These are phyloP conservation scores for Mus spicilegus DNA, from an alignment of 2,113 vertebrate species.

Conservation along the genomic window DNA sequence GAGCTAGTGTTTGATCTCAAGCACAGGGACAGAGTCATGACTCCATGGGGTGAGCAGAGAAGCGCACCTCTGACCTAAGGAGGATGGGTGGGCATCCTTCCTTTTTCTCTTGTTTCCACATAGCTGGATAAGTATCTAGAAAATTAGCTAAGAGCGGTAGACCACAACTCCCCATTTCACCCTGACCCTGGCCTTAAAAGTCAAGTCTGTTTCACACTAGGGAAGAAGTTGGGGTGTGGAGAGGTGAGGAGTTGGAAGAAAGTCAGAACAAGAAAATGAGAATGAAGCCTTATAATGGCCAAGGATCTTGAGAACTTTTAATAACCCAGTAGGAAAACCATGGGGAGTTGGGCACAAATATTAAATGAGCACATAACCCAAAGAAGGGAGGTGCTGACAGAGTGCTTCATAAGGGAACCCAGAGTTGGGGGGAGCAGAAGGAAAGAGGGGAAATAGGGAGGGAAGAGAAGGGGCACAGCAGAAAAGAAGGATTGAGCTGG, in stretches of 20 bases:
- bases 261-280: neutral
- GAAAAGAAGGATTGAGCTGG: neutral
- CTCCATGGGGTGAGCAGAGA: neutral
- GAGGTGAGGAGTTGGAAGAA: neutral
- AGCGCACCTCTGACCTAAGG: neutral
- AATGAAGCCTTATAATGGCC: neutral
- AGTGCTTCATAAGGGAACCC: neutral
- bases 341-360: neutral
- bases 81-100: neutral
- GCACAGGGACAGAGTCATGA: neutral
- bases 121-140: neutral
- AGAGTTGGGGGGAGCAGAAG: neutral
- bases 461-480: neutral
- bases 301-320: neutral
- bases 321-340: neutral
- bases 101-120: neutral
- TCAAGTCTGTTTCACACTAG: neutral
- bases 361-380: neutral
- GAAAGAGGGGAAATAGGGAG: neutral
- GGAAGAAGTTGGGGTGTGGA: neutral
- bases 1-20: neutral
- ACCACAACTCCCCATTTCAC: neutral
- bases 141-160: neutral
- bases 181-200: neutral
- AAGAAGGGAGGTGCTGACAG: neutral